Percentiles rank a stretch among this genome's conserved stretches.
These are phyloP conservation scores for Drosophila bocki DNA, from an alignment of 1,140 invertebrate genomes.

Conservation along the genomic window DNA sequence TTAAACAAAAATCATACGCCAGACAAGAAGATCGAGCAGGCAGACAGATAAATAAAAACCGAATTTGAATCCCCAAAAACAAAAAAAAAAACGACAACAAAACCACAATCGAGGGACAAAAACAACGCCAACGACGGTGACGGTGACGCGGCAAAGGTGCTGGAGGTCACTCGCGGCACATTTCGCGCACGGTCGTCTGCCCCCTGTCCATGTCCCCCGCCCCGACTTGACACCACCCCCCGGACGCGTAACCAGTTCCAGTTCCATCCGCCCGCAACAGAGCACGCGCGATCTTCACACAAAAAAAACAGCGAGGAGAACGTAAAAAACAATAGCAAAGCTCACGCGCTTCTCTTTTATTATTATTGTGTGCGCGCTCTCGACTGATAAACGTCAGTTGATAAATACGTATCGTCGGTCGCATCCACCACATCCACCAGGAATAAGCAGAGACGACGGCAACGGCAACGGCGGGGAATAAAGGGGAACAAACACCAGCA, in stretches of 20 bases:
- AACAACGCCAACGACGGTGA: constrained; percentile 35
- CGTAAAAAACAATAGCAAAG: constrained; percentile 47
- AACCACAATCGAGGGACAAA: constrained; percentile 20
- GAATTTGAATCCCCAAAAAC: constrained; percentile 23
- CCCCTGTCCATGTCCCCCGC: constrained; percentile 17
- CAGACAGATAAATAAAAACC: constrained; percentile 74
- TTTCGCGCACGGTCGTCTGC: constrained; percentile 65
- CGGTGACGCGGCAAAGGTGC: constrained; percentile 73
- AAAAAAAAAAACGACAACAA: constrained; percentile 7
- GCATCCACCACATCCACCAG: constrained; percentile 25
- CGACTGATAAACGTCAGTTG: constrained; percentile 72
- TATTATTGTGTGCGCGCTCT: constrained; percentile 51
- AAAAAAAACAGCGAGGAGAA: constrained; percentile 11
- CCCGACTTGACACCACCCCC: constrained; percentile 4
- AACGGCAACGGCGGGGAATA: neutral
- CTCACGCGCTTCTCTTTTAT: constrained; percentile 70
- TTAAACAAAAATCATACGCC: constrained; percentile 73
- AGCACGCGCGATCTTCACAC: constrained; percentile 42
- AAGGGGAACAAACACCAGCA: constrained; percentile 34
- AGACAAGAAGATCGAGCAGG: constrained; percentile 45
- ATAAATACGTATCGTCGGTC: constrained; percentile 58
- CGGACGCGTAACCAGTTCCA: constrained; percentile 33
- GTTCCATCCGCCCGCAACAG: constrained; percentile 59
- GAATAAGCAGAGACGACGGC: neutral
- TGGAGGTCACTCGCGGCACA: constrained; percentile 77